phyloP scores from a whole-genome alignment of 2,888 invertebrate species.

The Andrena praecox region DNA sequence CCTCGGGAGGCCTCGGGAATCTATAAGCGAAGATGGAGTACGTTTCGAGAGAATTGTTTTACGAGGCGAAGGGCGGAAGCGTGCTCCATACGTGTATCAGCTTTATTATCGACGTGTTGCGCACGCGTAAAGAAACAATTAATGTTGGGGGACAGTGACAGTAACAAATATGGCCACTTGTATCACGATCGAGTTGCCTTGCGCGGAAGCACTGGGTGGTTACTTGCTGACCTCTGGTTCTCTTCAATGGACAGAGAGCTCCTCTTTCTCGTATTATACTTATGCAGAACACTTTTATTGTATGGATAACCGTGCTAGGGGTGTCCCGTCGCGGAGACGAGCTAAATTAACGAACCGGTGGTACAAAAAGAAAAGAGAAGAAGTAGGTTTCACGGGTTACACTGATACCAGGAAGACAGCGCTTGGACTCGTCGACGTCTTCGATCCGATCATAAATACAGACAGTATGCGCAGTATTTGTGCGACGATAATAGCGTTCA shows the following conservation, averaged over 20 bases:
- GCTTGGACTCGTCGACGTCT: slow-evolving; percentile 70
- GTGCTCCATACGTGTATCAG: slow-evolving; percentile 41
- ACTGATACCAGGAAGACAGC: slow-evolving; percentile 76
- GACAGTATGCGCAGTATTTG: slow-evolving; percentile 74
- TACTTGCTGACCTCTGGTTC: slow-evolving; percentile 42
- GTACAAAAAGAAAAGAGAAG: slow-evolving; percentile 44
- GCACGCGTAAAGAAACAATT: slow-evolving; percentile 23
- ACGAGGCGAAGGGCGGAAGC: slow-evolving; percentile 28
- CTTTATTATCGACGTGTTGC: slow-evolving; percentile 55
- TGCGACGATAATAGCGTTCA: slow-evolving; percentile 68
- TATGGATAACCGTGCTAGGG: slow-evolving; percentile 15
- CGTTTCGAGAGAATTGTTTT: slow-evolving; percentile 12
- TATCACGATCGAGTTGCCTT: slow-evolving; percentile 66
- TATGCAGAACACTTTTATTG: slow-evolving; percentile 32
- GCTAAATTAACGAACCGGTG: slow-evolving; percentile 65
- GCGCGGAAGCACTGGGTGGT: slow-evolving; percentile 62
- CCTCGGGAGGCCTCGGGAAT: not conserved
- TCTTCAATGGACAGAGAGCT: slow-evolving; percentile 42
- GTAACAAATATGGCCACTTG: slow-evolving; percentile 67
- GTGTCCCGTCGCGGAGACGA: slow-evolving; percentile 22
- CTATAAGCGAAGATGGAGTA: not conserved
- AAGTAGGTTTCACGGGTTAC: slow-evolving; percentile 61
- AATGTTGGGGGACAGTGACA: slow-evolving; percentile 53
- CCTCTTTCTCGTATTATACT: slow-evolving; percentile 10
- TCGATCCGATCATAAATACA: slow-evolving; percentile 73